phyloP scores from a whole-genome alignment of 1,140 invertebrate genomes.

The Orius insidiosus region DNA sequence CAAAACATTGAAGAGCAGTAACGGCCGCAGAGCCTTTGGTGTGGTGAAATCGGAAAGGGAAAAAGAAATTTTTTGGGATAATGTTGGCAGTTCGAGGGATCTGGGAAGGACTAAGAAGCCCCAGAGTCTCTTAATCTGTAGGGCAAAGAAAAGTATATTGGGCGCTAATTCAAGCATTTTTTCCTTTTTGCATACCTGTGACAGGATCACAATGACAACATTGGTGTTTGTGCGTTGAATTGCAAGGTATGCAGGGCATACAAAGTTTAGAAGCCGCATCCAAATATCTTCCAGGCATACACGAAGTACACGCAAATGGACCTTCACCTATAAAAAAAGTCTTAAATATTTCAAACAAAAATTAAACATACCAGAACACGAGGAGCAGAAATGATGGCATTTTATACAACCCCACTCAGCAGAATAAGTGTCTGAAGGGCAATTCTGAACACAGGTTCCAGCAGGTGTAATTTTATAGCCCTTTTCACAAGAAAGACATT shows the following conservation, averaged over 20 bases:
- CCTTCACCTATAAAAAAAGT: too few relatives aligned
- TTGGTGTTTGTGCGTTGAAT: constrained; percentile 33
- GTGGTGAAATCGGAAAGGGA: too few relatives aligned
- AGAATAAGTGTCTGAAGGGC: constrained; percentile 67
- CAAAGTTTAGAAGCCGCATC: constrained; percentile 14
- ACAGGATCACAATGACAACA: constrained; percentile 49
- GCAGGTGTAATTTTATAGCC: constrained; percentile 53
- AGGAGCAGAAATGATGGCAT: constrained; percentile 66
- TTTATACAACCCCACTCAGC: constrained; percentile 60
- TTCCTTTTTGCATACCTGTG: too few relatives aligned
- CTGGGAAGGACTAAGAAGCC: too few relatives aligned
- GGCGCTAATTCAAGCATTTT: neutral
- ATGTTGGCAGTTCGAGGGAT: too few relatives aligned
- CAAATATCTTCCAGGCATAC: constrained; percentile 32
- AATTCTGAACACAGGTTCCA: constrained; percentile 64
- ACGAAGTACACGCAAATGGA: constrained; percentile 51
- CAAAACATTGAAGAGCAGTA: too few relatives aligned
- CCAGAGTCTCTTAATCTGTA: too few relatives aligned
- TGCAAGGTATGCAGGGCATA: constrained; percentile 42
- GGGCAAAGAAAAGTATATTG: too few relatives aligned
- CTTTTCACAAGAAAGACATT: constrained; percentile 63
- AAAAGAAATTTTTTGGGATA: too few relatives aligned
- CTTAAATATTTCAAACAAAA: too few relatives aligned
- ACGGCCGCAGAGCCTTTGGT: too few relatives aligned
- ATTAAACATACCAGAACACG: too few relatives aligned